Percentiles rank a stretch among this genome's conserved stretches.
These are phyloP conservation scores for Tortricodes alternella DNA, from an alignment of 2,888 invertebrate genomes.

Conservation along the genomic window DNA sequence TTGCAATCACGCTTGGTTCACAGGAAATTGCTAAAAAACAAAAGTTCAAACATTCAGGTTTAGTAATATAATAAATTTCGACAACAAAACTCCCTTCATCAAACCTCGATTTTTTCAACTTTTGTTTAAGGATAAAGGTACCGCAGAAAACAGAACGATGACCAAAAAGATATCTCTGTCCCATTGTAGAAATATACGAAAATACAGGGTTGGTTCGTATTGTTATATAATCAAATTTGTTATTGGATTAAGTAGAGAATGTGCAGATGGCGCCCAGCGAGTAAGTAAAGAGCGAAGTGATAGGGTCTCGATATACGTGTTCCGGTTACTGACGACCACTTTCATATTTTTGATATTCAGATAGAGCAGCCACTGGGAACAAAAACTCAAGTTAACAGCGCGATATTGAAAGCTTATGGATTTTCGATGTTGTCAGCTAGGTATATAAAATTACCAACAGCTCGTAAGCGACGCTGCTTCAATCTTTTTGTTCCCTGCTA, in stretches of 20 bases:
- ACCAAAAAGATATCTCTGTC: slow-evolving; percentile 5
- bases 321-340: slow-evolving; percentile 76
- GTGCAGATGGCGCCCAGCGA: slow-evolving; percentile 78
- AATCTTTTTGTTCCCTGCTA: neutral
- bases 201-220: slow-evolving; percentile 51
- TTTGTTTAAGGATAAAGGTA: neutral
- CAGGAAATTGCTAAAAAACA: no score
- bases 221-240: slow-evolving; percentile 77
- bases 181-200: slow-evolving; percentile 36
- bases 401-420: slow-evolving; percentile 82
- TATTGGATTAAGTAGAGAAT: slow-evolving; percentile 76
- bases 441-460: slow-evolving; percentile 65
- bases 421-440: slow-evolving; percentile 74
- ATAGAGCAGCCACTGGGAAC: slow-evolving; percentile 77
- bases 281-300: slow-evolving; percentile 81
- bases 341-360: slow-evolving; percentile 82
- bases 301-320: slow-evolving; percentile 81
- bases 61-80: neutral
- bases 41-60: neutral
- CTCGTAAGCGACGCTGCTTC: slow-evolving; percentile 30
- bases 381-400: slow-evolving; percentile 77
- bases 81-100: neutral
- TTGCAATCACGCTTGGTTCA: no score
- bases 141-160: neutral
- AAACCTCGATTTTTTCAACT: neutral